Base-by-base conservation (phyloP, 1,140 invertebrate genomes). In the Drosophila santomea region DNA sequence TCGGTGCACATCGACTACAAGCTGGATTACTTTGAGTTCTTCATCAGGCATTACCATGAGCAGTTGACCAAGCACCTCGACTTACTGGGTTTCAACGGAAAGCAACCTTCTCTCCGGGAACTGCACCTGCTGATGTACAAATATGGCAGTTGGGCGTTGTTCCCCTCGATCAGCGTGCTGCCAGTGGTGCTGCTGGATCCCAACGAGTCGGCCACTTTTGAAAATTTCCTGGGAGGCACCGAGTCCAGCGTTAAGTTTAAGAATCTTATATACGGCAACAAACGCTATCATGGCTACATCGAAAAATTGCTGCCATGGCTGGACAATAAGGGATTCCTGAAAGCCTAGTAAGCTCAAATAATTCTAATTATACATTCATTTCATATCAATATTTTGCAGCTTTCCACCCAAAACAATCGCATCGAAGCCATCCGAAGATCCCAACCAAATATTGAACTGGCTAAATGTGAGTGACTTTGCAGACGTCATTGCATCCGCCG, bases 241-340 rank as follows among this genome's bases (percentile, higher is more conserved):
- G 58, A 77, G 11, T 50, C 60, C 0, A 68, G 56, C 0, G 39
- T 38, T 2, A 50, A 80, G 0, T 91, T 91, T n/a, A 91, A 79
- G 23, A 75, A 72, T 10, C 43, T 67, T 0, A 48, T 92, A 61
- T 92, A 76, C n/a, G 36, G 54, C 0, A 89, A 76, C 52, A 59
- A 76, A 15, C 64, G 80, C 0, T 92, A 75, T 44, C 25, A 60
- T 4, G 38, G 51, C 0, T 73, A 85, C 23, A 58, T 91, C 7
- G 69, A 82, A 51, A 54, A 60, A 28, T 66, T 92, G 7, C 41
- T 92, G 2, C 91, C 91, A 3, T 92, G 83, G 83, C 23, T 92
- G 58, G 76, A 85, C n/a, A 92, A 92, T 62, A 80, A 78, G 2
- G 91, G 91, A 6, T 45, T 79, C 0, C 50, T 92, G 50, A 79